Evolutionary conservation across 2,113 vertebrate genomes (phyloP), one percentile per base, ranked within the genome.

Genomic region (Syrmaticus mikado): DNA sequence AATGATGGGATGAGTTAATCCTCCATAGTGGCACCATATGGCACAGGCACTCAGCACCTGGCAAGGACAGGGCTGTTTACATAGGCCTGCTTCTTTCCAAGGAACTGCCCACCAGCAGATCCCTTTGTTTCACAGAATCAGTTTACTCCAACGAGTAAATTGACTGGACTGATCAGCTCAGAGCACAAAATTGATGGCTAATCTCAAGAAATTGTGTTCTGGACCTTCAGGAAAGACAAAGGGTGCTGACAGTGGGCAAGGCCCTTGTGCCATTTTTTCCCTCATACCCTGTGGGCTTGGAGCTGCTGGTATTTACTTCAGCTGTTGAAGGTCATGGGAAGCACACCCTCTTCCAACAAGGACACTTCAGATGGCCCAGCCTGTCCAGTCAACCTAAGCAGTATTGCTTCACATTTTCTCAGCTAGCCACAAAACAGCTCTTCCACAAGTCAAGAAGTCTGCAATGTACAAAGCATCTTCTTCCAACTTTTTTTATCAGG

Each of bases 1-100:
- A 98, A 96, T 95, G 97, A 97, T 96, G 97, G 97, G 98, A 98
- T 98, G 98, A 98, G 98, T 99, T 99, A 99, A 99, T 99, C 99
- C 97, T 45, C 96, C 97, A 99, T 98, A 98, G 98, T 98, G 98
- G 98, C 98, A 98, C 99, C 99, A 98, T 99, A 99, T 99, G 98
- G 98, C 76, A 97, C 97, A 77, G 97, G 98, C 97, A 98, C 98
- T 98, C 97, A 97, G 95, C 97, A 98, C 97, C 98, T 98, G 97
- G 97, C 94, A 96, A 93, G 95, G 96, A 97, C 98, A 98, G 98
- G 97, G 97, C 98, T 98, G 98, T 99, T 99, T 99, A 98, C 98
- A 98, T 98, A 98, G 98, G 96, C 98, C 98, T 97, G 97, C 98
- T 98, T 98, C 98, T 98, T 99, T 99, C 98, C 99, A 98, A 99